Evolutionary conservation across 2,113 vertebrate genomes (phyloP), one percentile per base, ranked within the genome.

Genomic region (Elaphurus davidianus): DNA sequence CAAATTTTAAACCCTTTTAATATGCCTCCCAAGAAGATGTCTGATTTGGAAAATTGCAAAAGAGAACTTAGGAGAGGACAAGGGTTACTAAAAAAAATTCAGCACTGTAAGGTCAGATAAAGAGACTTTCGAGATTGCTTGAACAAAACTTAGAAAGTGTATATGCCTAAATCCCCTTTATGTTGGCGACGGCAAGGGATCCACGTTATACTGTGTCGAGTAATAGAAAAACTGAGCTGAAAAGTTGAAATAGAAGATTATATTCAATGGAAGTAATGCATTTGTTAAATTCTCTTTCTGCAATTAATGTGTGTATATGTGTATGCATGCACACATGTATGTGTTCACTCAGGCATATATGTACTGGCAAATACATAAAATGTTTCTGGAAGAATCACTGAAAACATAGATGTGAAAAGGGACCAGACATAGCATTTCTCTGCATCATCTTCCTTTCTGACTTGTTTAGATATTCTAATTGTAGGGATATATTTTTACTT

Each of bases 21-120:
- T 97, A 97, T 97, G 98, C 98, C 98, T 98, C 98, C 98, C 98
- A 98, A 98, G 98, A 98, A 96, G 98, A 98, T n/a, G 79, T 96
- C 98, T 97, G 98, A 98, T 97, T 98, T 97, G 95, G 97, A 97
- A 98, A 98, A 98, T 97, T 98, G 93, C 95, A 93, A 95, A 96
- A 76, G 86, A 78, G 91, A 94, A 91, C 85, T 91, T 67, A 79
- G 60, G 47, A 62, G 78, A 67, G 74, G 91, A 96, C 90, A 91
- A 95, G 52, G 90, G 89, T 57, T 86, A 96, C 84, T 94, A 36
- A 98, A 91, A 96, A 83, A 83, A 55, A 45, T 67, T 96, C 71
- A 94, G 82, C 67, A 64, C 50, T 71, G 25, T 13, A 60, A 96
- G 89, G 50, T 59, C 86, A 83, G 82, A 89, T 94, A 67, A 40